Evolutionary conservation across 2,113 vertebrate genomes (phyloP).

Genomic region (Sorex fumeus): DNA sequence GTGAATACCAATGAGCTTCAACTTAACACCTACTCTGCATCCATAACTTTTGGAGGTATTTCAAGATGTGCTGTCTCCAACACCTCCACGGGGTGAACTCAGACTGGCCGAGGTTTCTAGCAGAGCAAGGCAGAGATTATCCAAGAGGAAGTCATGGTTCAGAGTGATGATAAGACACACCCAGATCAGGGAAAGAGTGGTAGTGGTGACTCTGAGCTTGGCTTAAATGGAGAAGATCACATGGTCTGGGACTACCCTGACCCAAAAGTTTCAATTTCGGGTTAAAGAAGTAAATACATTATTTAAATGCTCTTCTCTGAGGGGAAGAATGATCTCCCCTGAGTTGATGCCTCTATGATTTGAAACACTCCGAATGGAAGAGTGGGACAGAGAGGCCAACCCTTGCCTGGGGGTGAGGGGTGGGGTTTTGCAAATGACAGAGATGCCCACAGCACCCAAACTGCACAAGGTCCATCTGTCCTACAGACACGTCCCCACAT

Average conservation of each 20-base stretch:
- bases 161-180: not conserved
- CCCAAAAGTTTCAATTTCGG: not conserved
- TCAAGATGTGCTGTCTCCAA: too few species aligned
- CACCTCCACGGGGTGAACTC: not conserved
- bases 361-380: not conserved
- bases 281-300: not conserved
- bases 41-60: not conserved
- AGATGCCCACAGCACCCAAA: rapidly evolving
- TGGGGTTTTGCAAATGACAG: not conserved
- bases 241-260: not conserved
- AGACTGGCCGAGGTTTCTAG: not conserved
- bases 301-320: not conserved
- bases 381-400: not conserved
- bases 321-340: not conserved
- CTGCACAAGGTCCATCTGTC: not conserved
- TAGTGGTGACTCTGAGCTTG: not conserved
- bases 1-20: not conserved
- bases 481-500: not conserved
- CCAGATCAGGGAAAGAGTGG: not conserved
- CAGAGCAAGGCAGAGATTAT: not conserved
- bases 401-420: rapidly evolving
- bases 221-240: not conserved
- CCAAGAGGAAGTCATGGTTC: not conserved
- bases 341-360: not conserved
- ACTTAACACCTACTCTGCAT: not conserved